Evolutionary conservation across 2,888 invertebrate genomes (phyloP).

Genomic region (Eupithecia subfuscata): DNA sequence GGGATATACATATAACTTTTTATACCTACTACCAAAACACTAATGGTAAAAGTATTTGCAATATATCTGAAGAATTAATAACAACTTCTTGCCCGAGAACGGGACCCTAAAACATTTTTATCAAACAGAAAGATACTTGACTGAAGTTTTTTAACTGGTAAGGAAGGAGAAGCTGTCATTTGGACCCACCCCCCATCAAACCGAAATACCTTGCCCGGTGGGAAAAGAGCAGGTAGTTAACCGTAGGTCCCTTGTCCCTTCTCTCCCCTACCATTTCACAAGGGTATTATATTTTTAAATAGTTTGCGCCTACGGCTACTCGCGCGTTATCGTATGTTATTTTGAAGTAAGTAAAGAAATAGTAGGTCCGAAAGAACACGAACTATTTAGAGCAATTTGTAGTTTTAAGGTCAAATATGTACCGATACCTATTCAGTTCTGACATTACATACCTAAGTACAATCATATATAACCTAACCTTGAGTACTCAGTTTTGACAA

Average conservation of each 20-base stretch:
- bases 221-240: slow-evolving; percentile 9
- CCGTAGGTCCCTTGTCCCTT: slow-evolving; percentile 9
- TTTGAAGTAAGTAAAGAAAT: not conserved
- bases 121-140: not conserved
- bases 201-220: not conserved
- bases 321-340: not conserved
- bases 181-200: slow-evolving; percentile 1
- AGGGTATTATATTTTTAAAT: slow-evolving; percentile 5
- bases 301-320: not conserved
- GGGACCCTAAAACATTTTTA: not conserved
- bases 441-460: too few relatives aligned
- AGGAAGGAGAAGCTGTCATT: slow-evolving; percentile 8
- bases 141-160: not conserved
- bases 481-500: too few relatives aligned
- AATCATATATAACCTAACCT: too few relatives aligned
- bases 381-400: not conserved
- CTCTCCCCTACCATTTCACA: slow-evolving; percentile 7
- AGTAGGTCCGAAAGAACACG: not conserved
- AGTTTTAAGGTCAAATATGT: too few relatives aligned
- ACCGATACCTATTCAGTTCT: too few relatives aligned
- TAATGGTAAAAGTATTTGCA: not conserved
- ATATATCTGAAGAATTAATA: not conserved
- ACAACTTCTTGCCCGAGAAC: not conserved
- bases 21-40: too few relatives aligned
- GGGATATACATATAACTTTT: too few relatives aligned